phyloP scores from a whole-genome alignment of 2,888 invertebrate genomes.

The Smittia sp. region DNA sequence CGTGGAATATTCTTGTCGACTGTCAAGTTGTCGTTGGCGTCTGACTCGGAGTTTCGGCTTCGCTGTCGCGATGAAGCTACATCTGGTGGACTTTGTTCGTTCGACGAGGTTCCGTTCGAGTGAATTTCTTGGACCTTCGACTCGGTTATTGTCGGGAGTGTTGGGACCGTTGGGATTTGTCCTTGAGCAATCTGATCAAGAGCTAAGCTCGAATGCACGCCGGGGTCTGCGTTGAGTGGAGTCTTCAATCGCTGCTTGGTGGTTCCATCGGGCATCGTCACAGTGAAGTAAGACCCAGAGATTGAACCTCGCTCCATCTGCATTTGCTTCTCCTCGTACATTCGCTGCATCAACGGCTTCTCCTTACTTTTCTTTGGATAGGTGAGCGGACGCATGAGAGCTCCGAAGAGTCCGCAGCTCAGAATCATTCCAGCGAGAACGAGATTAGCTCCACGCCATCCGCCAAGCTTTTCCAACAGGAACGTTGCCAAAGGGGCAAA shows the following conservation, averaged over 20 bases:
- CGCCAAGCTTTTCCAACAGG: conserved; percentile 71
- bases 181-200: conserved; percentile 78
- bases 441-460: conserved; percentile 87
- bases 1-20: conserved; percentile 62
- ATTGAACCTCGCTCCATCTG: conserved; percentile 90
- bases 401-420: conserved; percentile 85
- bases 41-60: conserved; percentile 50
- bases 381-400: conserved; percentile 53
- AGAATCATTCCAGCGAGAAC: conserved; percentile 90
- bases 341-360: conserved; percentile 78
- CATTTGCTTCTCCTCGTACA: conserved; percentile 88
- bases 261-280: conserved; percentile 85
- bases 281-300: conserved; percentile 80
- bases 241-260: conserved; percentile 87
- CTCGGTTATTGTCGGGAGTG: conserved; percentile 86
- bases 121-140: conserved; percentile 64
- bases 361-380: conserved; percentile 54
- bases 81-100: conserved; percentile 42
- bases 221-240: conserved; percentile 89
- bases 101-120: neutral
- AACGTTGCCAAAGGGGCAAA: conserved; percentile 88
- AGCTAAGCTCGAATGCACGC: conserved; percentile 88
- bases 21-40: conserved; percentile 43
- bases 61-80: conserved; percentile 45
- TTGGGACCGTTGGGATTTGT: conserved; percentile 78